Evolutionary conservation across 2,797 vertebrate species (phyloP), one percentile per base, ranked within the genome.

Genomic region (Schizopygopsis malacanthus): DNA sequence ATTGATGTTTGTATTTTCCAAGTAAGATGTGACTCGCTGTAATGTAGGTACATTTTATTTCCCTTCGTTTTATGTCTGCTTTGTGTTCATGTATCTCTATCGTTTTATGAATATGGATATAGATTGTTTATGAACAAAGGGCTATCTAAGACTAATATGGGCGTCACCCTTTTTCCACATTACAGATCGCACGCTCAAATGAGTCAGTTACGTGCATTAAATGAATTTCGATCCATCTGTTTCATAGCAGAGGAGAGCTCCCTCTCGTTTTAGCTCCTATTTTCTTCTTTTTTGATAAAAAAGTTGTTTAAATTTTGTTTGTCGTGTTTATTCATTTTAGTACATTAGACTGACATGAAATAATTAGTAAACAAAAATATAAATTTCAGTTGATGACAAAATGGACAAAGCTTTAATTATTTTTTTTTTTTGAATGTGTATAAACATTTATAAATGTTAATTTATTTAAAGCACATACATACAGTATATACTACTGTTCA

Each of bases 151-250:
- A 52, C 63, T 86, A 88, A 86, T 83, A 84, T 83, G 72, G 70
- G 72, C 54, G 84, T 79, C 56, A 75, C 72, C 43, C 52, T 79
- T 84, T 84, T 76, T 71, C 43, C 56, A 70, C 81, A 76, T 86
- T 85, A 50, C 71, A 78, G 76, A 78, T 83, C 82, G 61, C 65
- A 82, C 16, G 39, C 81, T 81, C 45, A 79, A 79, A 63, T 65
- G 77, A 50, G 28, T 41, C 83, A 47, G 22, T 75, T 45, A 37
- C 78, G 3, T 20, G 71, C 69, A 86, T 87, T 88, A 86, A 90
- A 87, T 88, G 45, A 39, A 76, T 84, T 90, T 87, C 79, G 70
- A 89, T 89, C 81, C 39, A 43, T 61, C 47, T 80, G 70, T 39
- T 69, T 80, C 28, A 82, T 82, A 73, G 25, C n/a, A 10, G 22